Percentiles rank a stretch among this genome's conserved stretches.
Conservation (phyloP, 2,888 invertebrate species). For the Drosophila paramelanica region DNA sequence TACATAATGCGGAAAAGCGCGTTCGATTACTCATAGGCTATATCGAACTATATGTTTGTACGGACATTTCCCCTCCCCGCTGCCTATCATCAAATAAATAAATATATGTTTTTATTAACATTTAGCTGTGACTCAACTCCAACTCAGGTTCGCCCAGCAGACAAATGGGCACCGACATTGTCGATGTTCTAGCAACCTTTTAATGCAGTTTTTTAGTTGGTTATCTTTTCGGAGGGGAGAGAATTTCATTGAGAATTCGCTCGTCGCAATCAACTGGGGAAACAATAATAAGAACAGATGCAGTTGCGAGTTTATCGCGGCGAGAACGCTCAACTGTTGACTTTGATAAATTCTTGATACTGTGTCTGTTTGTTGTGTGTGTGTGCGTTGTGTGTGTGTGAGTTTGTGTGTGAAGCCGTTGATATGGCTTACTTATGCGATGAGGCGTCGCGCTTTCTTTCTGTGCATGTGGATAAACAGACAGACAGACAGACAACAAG, state of each 20-base stretch:
- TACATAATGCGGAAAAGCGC: constrained; percentile 37
- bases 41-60: not conserved
- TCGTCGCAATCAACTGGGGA: constrained; percentile 18
- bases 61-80: not conserved
- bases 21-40: constrained; percentile 30
- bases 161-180: constrained; percentile 7
- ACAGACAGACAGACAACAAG: not conserved
- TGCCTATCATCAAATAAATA: not conserved
- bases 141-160: not conserved
- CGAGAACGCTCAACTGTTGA: constrained; percentile 33
- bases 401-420: constrained; percentile 17
- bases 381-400: constrained; percentile 14
- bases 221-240: not conserved
- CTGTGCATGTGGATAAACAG: constrained; percentile 18
- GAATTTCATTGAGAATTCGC: constrained; percentile 3
- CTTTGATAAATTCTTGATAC: constrained; percentile 57
- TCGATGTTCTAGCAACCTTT: not conserved
- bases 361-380: constrained; percentile 29
- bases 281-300: constrained; percentile 13
- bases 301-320: constrained; percentile 45
- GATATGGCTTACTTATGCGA: constrained; percentile 55
- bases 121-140: constrained; percentile 16
- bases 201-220: not conserved
- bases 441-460: constrained; percentile 43
- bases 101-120: constrained; percentile 13